Percentiles rank a stretch among this genome's conserved stretches.
phyloP scores from a whole-genome alignment of 2,888 invertebrate species.

The Acleris emargana region DNA sequence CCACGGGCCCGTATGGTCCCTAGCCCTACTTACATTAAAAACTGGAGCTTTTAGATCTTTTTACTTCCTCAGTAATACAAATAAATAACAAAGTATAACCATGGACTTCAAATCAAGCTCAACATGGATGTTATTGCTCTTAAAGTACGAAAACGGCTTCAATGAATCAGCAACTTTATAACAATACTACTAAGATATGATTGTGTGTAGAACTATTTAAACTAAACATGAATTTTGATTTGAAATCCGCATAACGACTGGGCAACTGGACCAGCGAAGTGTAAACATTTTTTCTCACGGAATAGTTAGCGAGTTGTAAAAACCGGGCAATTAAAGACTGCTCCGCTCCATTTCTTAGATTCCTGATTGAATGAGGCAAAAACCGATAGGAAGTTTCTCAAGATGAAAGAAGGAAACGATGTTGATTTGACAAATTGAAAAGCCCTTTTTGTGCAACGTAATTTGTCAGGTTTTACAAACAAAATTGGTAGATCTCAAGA shows the following conservation, averaged over 20 bases:
- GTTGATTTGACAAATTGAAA: background rate
- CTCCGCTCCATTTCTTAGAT: constrained; percentile 66
- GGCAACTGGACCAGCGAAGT: constrained; percentile 24
- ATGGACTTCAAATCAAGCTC: constrained; percentile 5
- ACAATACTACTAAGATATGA: background rate
- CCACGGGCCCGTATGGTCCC: too few relatives aligned
- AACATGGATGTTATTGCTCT: too few relatives aligned
- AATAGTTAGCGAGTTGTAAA: constrained; percentile 52
- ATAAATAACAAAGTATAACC: background rate
- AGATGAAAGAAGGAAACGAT: constrained; percentile 9
- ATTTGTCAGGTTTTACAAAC: background rate
- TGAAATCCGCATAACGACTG: constrained; percentile 15
- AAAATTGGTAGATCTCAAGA: background rate
- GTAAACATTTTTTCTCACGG: constrained; percentile 50
- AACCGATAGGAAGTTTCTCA: constrained; percentile 62
- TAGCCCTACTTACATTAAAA: too few relatives aligned
- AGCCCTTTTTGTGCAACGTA: background rate
- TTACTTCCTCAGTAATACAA: background rate
- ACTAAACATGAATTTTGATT: background rate
- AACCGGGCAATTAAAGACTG: constrained; percentile 63
- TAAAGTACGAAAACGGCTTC: too few relatives aligned
- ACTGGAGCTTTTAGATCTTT: background rate
- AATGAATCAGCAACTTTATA: background rate
- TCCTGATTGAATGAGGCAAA: constrained; percentile 63
- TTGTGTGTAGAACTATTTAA: background rate